Evolutionary conservation across 2,888 invertebrate species (phyloP), one percentile per base, ranked within the genome.

Genomic region (Stegophylla sp.): DNA sequence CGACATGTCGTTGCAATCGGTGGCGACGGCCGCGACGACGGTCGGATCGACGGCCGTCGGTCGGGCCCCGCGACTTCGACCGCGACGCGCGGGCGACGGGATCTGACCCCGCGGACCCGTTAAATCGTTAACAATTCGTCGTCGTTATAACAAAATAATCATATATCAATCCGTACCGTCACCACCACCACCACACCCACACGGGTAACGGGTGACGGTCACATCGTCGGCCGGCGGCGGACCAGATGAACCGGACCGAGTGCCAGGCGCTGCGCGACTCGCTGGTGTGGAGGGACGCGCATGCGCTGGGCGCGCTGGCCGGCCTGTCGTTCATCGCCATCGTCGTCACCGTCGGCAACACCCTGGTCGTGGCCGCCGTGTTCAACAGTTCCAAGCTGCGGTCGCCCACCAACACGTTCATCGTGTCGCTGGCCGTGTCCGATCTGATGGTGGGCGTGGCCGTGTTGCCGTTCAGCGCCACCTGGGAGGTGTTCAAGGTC

Each of bases 331-430:
- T 94, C 85, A 93, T 97, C 86, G 94, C 95, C 87, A 91, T 96
- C 73, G 91, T 95, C 86, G 96, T 97, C 84, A 92, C 97, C 84
- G 91, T 93, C 82, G 97, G 93, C 81, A 97, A 97, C 89, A 92
- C 94, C 86, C 90, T 97, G 84, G 97, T 97, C 85, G 96, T 97
- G 85, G 91, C 94, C 75, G 96, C 97, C 81, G 97, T 97, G 82
- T 93, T 94, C 86, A 93, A 94, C 87, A 94, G 94, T 15, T 93
- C 93, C 83, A 97, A 97, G 87, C 90, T 98, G 84, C 91, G 97
- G 84, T 96, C 95, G 84, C 97, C 97, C 84, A 98, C 97, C 83
- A 98, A 98, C 87, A 91, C 96, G 86, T 97, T 98, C 89, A 97
- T 98, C 86, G 96, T 97, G 83, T 97, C 97, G 67, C 89, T 98